A percentile compares a stretch with the other conserved stretches of the same genome.
Evolutionary conservation across 1,140 invertebrate species (phyloP).

Genomic region (Leptoteleia sp.): DNA sequence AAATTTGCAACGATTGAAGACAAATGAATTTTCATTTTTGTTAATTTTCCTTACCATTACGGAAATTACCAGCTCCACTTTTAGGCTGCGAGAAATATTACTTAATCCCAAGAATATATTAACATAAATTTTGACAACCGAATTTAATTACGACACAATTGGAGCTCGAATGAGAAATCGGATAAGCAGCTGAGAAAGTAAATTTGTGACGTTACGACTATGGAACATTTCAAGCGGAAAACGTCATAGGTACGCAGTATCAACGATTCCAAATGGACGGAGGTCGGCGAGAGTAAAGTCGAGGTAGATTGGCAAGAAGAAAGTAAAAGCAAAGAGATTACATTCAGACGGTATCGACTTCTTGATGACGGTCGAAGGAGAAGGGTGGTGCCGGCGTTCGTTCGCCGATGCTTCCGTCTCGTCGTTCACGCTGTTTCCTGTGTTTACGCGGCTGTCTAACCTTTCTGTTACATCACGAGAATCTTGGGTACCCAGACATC

Average conservation of each 20-base stretch:
- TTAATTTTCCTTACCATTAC: no score
- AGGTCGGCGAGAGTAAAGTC: slow-evolving; percentile 53
- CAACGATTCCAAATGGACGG: slow-evolving; percentile 48
- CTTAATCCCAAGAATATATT: no score
- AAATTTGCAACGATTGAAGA: no score
- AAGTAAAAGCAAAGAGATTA: slow-evolving; percentile 63
- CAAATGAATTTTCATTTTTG: no score
- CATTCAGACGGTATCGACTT: slow-evolving; percentile 62
- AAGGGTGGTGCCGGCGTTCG: slow-evolving; percentile 43
- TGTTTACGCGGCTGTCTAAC: slow-evolving; percentile 74
- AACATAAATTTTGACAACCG: no score
- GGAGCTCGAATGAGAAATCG: no score
- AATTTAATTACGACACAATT: no score
- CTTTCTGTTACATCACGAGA: slow-evolving; percentile 66
- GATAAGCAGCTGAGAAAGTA: no score
- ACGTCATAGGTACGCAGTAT: slow-evolving; percentile 58
- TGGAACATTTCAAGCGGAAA: slow-evolving; percentile 41
- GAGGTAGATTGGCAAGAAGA: slow-evolving; percentile 45
- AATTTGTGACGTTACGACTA: slow-evolving; percentile 11
- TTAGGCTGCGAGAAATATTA: no score
- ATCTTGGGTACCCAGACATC: slow-evolving; percentile 56
- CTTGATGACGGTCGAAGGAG: slow-evolving; percentile 31
- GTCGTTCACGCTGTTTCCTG: slow-evolving; percentile 70
- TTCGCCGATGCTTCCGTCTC: slow-evolving; percentile 64
- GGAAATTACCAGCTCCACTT: no score